Conservation (phyloP, 2,797 vertebrate genomes). For the Pseudochaenichthys georgianus region DNA sequence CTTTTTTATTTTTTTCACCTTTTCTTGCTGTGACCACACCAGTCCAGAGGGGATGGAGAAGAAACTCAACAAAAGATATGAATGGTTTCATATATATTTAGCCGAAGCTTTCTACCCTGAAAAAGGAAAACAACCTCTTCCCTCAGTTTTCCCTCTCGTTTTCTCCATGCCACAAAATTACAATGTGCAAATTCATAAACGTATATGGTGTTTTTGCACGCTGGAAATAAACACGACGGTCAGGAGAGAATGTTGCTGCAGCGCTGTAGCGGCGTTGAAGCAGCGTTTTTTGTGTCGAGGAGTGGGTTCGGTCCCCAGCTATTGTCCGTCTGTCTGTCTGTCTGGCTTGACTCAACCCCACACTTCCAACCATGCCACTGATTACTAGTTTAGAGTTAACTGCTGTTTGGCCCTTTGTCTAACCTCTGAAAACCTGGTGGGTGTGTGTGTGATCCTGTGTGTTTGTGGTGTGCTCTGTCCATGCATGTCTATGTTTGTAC, state of each 20-base stretch:
- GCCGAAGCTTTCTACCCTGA: conserved; percentile 46
- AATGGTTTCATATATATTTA: conserved; percentile 72
- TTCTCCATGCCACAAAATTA: conserved; percentile 87
- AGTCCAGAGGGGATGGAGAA: conserved; percentile 12
- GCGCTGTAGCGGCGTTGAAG: conserved; percentile 44
- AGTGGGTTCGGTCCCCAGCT: conserved; percentile 65
- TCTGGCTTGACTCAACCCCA: conserved; percentile 73
- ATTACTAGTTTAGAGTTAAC: conserved; percentile 79
- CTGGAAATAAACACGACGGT: conserved; percentile 82
- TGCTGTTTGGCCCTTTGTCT: conserved; percentile 80
- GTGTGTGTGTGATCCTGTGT: conserved; percentile 42
- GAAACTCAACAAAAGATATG: conserved; percentile 55
- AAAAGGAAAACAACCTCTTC: conserved; percentile 79
- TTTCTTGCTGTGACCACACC: conserved; percentile 36
- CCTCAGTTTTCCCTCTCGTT: conserved; percentile 76
- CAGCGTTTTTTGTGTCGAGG: conserved; percentile 44
- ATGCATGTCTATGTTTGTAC: conserved; percentile 77
- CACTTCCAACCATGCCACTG: conserved; percentile 69
- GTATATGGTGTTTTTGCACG: conserved; percentile 77
- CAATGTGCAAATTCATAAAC: conserved; percentile 82
- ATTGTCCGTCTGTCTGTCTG: conserved; percentile 80
- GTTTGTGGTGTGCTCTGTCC: conserved; percentile 72
- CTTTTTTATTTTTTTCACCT: conserved; percentile 31
- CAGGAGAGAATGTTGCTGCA: conserved; percentile 55
- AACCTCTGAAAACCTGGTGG: conserved; percentile 73